phyloP scores from a whole-genome alignment of 2,888 invertebrate species.

The Lasioglossum vierecki region DNA sequence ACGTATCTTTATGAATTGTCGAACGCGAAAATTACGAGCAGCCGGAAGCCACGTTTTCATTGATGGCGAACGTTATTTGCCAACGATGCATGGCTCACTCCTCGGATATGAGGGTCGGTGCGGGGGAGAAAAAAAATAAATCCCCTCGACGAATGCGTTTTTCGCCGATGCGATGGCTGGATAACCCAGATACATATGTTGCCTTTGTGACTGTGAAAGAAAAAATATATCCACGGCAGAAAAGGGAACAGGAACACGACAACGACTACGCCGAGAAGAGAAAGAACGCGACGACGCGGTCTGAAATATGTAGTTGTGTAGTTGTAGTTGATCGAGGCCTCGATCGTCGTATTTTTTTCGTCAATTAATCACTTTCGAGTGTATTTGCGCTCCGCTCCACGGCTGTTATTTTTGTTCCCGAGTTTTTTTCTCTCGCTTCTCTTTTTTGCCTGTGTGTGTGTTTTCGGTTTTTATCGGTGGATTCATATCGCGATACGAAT shows the following conservation, averaged over 20 bases:
- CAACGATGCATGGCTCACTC: conserved; percentile 28
- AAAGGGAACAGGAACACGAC: neutral
- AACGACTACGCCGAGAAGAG: neutral
- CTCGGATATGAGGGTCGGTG: neutral
- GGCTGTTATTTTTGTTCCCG: neutral
- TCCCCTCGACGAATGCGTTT: conserved; percentile 46
- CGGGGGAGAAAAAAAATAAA: conserved; percentile 39
- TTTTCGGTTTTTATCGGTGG: conserved; percentile 3
- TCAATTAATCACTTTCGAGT: conserved; percentile 59
- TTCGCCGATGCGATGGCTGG: conserved; percentile 13
- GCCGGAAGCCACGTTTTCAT: conserved; percentile 34
- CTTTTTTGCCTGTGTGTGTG: neutral
- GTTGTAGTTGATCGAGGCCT: conserved; percentile 20
- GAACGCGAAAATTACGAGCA: conserved; percentile 46
- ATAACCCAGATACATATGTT: conserved; percentile 51
- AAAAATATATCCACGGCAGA: neutral
- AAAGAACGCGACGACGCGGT: conserved; percentile 15
- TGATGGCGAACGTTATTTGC: conserved; percentile 45
- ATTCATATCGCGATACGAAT: conserved; percentile 4
- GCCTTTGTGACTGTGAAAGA: conserved; percentile 17
- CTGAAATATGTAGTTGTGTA: conserved; percentile 14
- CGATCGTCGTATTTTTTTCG: conserved; percentile 38
- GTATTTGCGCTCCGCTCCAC: conserved; percentile 18
- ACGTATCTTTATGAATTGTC: conserved; percentile 21
- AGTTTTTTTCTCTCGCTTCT: neutral